Evolutionary conservation across 2,113 vertebrate species (phyloP), one percentile per base, ranked within the genome.

Genomic region (Labeo rohita): DNA sequence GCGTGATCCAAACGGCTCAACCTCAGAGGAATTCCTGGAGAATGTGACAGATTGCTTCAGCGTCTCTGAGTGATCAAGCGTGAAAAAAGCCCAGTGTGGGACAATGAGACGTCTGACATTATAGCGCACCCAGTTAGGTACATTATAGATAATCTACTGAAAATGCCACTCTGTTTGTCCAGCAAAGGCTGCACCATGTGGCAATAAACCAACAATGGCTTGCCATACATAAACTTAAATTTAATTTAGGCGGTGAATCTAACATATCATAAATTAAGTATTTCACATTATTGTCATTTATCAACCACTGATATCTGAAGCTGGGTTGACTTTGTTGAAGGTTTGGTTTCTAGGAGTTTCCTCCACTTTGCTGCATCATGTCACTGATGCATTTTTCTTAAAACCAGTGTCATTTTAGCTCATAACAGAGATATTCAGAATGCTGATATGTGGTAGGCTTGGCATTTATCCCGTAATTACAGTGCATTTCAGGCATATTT

Each of bases 371-470:
- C 10, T 13, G 23, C 23, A 65, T 65, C n/a, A 28, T 36, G n/a
- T 63, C 12, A 1, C 63, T 34, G 11, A 65, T 83, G 34, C 2
- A 15, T 83, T 76, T 6, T 2, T 70, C 74, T 78, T 87, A 86
- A 91, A 85, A 63, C 36, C 36, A 21, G 36, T 21, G 81, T 91
- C 87, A 91, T 92, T 85, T 89, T 49, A 79, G 39, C 85, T 92
- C 87, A 92, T 93, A 86, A 91, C 88, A 82, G 84, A 87, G 89
- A 76, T 78, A 87, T 93, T 94, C 92, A 91, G 89, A 45, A 80
- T 52, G 56, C 56, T 9, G 56, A n/a, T n/a, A 9, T 61, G 80
- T 45, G 23, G 23, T 68, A 75, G 49, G 11, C 6, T 1, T 52
- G 56, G 10, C 13, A 49, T 76, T 47, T 43, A 39, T 74, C 39